Evolutionary conservation across 2,797 vertebrate genomes (phyloP), one percentile per base, ranked within the genome.

Genomic region (Pterois miles): DNA sequence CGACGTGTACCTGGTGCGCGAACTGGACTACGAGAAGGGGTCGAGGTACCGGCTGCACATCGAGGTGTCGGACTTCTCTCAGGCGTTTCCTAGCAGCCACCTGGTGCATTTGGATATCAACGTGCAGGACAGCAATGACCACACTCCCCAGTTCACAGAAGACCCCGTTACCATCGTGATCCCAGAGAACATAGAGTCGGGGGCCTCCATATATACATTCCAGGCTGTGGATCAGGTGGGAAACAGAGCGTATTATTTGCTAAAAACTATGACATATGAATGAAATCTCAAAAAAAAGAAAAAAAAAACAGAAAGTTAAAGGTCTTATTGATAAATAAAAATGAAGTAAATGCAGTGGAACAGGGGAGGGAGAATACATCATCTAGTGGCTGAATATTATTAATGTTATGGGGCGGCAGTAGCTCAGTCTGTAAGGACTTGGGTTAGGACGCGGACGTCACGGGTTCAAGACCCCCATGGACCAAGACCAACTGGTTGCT

Each of bases 71-170:
- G 97, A 98, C 65, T 96, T 91, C 2, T 95, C 95, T 16, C 94
- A 93, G 59, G 93, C 93, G 0, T 96, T 94, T 70, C 96, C 96
- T 33, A 96, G 92, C 89, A 97, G 96, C 91, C 95, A 95, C 43
- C 79, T 97, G 84, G 91, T 99, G 80, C 93, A 97, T 50, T 95
- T 99, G 16, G 96, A 97, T 33, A 96, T 99, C 87, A 91, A 94
- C 0, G 96, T 99, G 25, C 96, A 97, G 88, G 98, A 99, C 90
- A 95, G 95, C 88, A 99, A 99, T 0, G 98, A 99, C 87, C 97
- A 99, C 18, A 72, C 96, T 0, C 98, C 98, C 0, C 79, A 91
- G 82, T 99, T 99, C 84, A 94, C 96, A 0, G 97, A 98, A 40
- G 98, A 99, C 65, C 98, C 98, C 0, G 71, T 99, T 52, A 98